Conservation (phyloP, 2,113 vertebrate species). For the Callochromis pleurospilus region DNA sequence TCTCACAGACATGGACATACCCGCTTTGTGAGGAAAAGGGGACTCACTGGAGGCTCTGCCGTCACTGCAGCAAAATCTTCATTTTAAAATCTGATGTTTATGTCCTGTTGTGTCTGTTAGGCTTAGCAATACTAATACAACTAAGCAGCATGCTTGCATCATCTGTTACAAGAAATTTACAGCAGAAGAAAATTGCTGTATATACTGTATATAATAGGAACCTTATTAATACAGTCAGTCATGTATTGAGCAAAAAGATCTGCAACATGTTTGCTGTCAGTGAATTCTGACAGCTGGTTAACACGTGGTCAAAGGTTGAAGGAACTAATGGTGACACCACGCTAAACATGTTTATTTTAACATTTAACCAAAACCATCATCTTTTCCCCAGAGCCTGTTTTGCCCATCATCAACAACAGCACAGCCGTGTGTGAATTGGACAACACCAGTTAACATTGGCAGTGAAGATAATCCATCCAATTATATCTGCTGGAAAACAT, state of each 20-base stretch:
- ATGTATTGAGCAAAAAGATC: not conserved
- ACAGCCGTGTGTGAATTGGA: not conserved
- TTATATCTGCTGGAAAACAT: not conserved
- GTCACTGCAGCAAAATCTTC: not conserved
- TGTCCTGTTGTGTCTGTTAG: not conserved
- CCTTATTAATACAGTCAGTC: not conserved
- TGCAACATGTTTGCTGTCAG: not conserved
- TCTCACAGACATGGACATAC: not conserved
- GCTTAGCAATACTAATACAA: not conserved
- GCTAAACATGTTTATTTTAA: not conserved
- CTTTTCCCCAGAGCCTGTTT: not conserved
- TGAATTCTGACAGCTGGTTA: not conserved
- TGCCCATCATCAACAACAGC: not conserved
- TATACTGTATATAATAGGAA: not conserved
- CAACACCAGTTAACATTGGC: not conserved
- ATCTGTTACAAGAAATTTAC: not conserved
- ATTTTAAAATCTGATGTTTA: not conserved
- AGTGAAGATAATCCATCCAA: not conserved
- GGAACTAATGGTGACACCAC: not conserved
- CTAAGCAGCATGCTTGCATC: not conserved
- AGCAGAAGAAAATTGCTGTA: not conserved
- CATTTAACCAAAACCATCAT: not conserved
- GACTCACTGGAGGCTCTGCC: not conserved
- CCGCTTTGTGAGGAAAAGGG: not conserved
- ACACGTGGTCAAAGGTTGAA: not conserved